These are phyloP conservation scores for Psettodes erumei DNA, from an alignment of 2,113 vertebrate species.

Conservation along the genomic window DNA sequence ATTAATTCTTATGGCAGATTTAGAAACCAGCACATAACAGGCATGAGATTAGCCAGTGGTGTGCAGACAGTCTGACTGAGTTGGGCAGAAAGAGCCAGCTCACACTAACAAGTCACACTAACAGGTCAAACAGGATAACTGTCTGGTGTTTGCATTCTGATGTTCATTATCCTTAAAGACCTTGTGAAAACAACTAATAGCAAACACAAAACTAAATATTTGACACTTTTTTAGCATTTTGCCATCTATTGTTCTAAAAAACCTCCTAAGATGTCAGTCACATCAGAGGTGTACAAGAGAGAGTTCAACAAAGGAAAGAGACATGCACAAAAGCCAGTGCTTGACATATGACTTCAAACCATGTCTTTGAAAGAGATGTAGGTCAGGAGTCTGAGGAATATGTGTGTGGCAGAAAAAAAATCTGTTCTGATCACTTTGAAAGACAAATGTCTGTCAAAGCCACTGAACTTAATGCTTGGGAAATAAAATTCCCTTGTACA, in stretches of 20 bases:
- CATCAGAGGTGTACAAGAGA: constrained; percentile 11
- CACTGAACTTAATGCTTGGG: neutral
- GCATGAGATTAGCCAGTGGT: neutral
- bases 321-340: neutral
- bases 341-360: constrained; percentile 16
- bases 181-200: neutral
- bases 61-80: constrained; percentile 21
- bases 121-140: no score
- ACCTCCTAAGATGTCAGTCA: neutral
- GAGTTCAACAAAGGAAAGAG: constrained; percentile 5
- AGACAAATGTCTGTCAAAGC: constrained; percentile 20
- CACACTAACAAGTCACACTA: constrained; percentile 31
- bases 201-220: constrained; percentile 5
- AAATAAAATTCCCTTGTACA: no score
- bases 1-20: constrained; percentile 7
- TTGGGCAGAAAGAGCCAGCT: constrained; percentile 35
- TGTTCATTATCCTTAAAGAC: constrained; percentile 26
- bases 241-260: neutral
- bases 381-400: constrained; percentile 15
- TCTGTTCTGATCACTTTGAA: constrained; percentile 15
- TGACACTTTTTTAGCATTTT: neutral
- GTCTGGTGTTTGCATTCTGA: constrained; percentile 2
- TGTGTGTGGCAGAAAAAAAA: neutral
- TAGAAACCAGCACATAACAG: constrained; percentile 6
- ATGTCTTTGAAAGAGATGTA: constrained; percentile 22